A percentile compares a stretch with the other conserved stretches of the same genome.
phyloP scores from a whole-genome alignment of 2,797 vertebrate genomes.

The Dicrostonyx torquatus region DNA sequence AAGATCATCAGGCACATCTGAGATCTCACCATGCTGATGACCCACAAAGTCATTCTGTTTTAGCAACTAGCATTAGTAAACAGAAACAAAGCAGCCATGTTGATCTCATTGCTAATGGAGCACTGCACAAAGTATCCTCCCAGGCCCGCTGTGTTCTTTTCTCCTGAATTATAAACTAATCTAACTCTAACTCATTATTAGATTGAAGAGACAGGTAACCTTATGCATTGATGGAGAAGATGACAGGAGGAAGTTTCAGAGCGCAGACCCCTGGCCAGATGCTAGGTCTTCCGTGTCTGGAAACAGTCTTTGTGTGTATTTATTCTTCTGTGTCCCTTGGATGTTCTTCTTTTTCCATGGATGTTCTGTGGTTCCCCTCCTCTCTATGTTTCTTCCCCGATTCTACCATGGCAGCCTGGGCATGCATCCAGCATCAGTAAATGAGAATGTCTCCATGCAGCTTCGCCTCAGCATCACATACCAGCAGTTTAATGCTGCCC shows the following conservation, averaged over 20 bases:
- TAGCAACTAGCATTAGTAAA: conserved; percentile 42
- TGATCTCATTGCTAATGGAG: conserved; percentile 58
- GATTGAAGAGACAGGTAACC: conserved; percentile 63
- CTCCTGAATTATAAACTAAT: background rate
- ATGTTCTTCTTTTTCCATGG: background rate
- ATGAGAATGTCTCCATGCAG: conserved; percentile 75
- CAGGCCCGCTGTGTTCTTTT: conserved; percentile 9
- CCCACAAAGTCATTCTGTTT: conserved; percentile 54
- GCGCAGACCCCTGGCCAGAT: conserved; percentile 80
- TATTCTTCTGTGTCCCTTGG: background rate
- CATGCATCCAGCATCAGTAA: conserved; percentile 75
- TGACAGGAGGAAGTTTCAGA: conserved; percentile 72
- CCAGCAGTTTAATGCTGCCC: conserved; percentile 68
- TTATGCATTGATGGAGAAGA: conserved; percentile 55
- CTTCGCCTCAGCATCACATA: conserved; percentile 61
- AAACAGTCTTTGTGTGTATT: conserved; percentile 68
- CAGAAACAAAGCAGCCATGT: background rate
- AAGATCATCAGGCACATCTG: conserved; percentile 44
- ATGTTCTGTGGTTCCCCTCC: conserved; percentile 63
- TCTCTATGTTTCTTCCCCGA: conserved; percentile 76
- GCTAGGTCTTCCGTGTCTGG: conserved; percentile 61
- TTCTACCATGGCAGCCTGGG: conserved; percentile 79
- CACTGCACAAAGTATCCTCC: conserved; percentile 53
- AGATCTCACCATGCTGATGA: background rate
- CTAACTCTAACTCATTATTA: conserved; percentile 34